phyloP scores from a whole-genome alignment of 1,140 invertebrate species.

The Antheraea pernyi region DNA sequence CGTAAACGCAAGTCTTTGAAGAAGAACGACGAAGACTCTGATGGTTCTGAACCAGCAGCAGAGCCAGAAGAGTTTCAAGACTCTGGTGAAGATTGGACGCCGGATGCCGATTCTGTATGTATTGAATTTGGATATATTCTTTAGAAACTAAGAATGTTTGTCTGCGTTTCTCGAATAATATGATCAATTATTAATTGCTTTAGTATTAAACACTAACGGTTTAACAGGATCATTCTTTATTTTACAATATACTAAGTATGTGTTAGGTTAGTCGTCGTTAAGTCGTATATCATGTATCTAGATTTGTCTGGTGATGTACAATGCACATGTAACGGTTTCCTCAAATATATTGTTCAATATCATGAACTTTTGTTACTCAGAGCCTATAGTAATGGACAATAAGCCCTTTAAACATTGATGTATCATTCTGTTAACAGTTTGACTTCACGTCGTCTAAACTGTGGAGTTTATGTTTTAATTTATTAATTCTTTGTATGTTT shows the following conservation, averaged over 20 bases:
- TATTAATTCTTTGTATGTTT: too few relatives aligned
- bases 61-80: constrained; percentile 79
- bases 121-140: background rate
- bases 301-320: background rate
- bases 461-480: too few relatives aligned
- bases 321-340: too few relatives aligned
- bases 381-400: too few relatives aligned
- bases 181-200: background rate
- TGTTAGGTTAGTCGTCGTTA: background rate
- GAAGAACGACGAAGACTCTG: constrained; percentile 72
- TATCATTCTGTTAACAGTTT: too few relatives aligned
- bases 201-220: background rate
- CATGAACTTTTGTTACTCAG: too few relatives aligned
- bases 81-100: constrained; percentile 78
- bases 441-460: too few relatives aligned
- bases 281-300: background rate
- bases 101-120: constrained; percentile 74
- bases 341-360: too few relatives aligned
- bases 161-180: background rate
- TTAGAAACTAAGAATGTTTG: background rate
- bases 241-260: background rate
- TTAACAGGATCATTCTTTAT: background rate
- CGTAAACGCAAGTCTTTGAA: constrained; percentile 76
- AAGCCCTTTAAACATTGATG: too few relatives aligned
- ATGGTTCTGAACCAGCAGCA: constrained; percentile 65